These are phyloP conservation scores for Melanostigma gelatinosum DNA, from an alignment of 2,113 vertebrate genomes.

Conservation along the genomic window DNA sequence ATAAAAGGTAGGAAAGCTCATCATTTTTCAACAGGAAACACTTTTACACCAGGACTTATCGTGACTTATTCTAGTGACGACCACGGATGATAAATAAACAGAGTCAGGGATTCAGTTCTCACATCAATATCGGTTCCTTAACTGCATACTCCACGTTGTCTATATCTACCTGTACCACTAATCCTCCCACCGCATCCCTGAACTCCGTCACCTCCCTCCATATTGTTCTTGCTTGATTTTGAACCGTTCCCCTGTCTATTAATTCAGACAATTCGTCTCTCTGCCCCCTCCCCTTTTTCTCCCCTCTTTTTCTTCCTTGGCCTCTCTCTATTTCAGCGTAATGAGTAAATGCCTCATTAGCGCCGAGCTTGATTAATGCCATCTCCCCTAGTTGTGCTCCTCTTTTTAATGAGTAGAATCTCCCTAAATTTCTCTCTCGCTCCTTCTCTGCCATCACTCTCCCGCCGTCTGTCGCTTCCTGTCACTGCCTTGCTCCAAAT, in stretches of 20 bases:
- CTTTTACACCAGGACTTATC: background rate
- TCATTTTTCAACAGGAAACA: background rate
- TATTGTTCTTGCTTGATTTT: slow-evolving; percentile 23
- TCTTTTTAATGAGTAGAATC: slow-evolving; percentile 77
- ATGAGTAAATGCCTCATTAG: slow-evolving; percentile 81
- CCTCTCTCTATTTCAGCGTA: slow-evolving; percentile 69
- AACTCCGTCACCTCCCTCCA: slow-evolving; percentile 38
- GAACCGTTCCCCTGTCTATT: slow-evolving; percentile 26
- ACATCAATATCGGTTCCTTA: slow-evolving; percentile 18
- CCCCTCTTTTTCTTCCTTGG: slow-evolving; percentile 27
- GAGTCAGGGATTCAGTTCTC: slow-evolving; percentile 4
- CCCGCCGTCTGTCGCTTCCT: slow-evolving; percentile 24
- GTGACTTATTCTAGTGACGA: background rate
- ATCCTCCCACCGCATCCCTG: slow-evolving; percentile 33
- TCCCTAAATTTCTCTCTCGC: slow-evolving; percentile 54
- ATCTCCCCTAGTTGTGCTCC: slow-evolving; percentile 72
- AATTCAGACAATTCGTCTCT: slow-evolving; percentile 17
- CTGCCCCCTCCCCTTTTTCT: background rate
- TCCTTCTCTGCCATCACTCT: slow-evolving; percentile 40
- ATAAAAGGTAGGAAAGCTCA: background rate
- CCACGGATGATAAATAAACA: slow-evolving; percentile 19
- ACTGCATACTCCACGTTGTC: background rate
- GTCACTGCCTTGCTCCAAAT: slow-evolving; percentile 33
- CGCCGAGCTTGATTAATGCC: slow-evolving; percentile 74
- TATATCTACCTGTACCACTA: slow-evolving; percentile 20